Base-by-base conservation (phyloP, 2,113 vertebrate genomes). In the Alligator mississippiensis region DNA sequence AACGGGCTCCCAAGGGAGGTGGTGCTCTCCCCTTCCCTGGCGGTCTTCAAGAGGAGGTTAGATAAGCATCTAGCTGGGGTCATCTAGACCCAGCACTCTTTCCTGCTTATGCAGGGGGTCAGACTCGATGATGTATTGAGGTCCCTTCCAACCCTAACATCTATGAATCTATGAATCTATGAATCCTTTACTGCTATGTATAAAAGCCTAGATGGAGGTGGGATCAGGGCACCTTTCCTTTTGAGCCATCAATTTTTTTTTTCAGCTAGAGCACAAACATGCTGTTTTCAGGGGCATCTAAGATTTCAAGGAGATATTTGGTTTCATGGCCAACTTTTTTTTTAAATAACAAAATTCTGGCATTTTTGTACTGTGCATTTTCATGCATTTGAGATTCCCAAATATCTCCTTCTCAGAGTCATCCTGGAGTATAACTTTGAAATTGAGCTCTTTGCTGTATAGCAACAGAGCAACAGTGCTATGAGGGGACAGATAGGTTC, bases 241-340 rank as follows among this genome's bases (percentile, higher is more conserved):
- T 2, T 30, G 38, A 14, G 4, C 81, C 13, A 1, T 0, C 18
- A 5, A 47, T 38, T 61, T 61, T 57, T 61, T 47, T 47, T 47
- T 9, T 16, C 3, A 54, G 10, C 0, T 1, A 5, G 38, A 57
- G 66, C 0, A 3, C 58, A 80, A 11, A 1, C 14, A 84, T 3
- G 80, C 62, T 25, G 3, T 1, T 3, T 18, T 27, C 78, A 55
- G 24, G 10, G 22, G 1, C 75, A 34, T 61, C 6, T 0, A 0
- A 3, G 4, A 0, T 54, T 14, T 5, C 2, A 0, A 0, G 2
- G 5, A 5, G 15, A 16, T 25, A 10, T 8, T 82, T 19, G 3
- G 17, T 16, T 80, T 1, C 13, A 21, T 28, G 1, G 19, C 17
- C 15, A 24, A 28, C 5, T 17, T 18, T 54, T 58, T 5, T 47